Evolutionary conservation across 1,140 invertebrate genomes (phyloP), one percentile per base, ranked within the genome.

Genomic region (Cheumatopsyche charites): DNA sequence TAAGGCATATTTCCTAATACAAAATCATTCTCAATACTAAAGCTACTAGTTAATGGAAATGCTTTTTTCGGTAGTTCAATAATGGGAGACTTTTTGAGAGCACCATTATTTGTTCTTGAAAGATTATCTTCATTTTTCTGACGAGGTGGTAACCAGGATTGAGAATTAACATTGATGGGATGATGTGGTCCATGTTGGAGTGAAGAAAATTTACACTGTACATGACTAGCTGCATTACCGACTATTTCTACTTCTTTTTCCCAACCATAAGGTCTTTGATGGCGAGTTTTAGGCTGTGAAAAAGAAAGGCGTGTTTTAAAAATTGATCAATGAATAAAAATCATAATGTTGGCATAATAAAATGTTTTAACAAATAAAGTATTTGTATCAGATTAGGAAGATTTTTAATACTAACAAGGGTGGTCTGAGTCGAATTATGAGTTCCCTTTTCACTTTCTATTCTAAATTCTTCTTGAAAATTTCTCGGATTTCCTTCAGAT

Each of bases 231-330:
- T 19, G 62, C 12, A 26, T 66, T 70, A 11, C 80, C 82, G 26
- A 41, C 36, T 2, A 41, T 15, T 15, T 70, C 67, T 29, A 58
- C 58, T 1, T 81, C 81, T 77, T 88, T 90, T 75, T 91, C 89
- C 89, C 90, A 91, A 2, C 90, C 90, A 74, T 88, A 91, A 7
- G 90, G 89, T 73, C 90, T 84, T 79, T 90, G 89, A 77, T 91
- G 90, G 67, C 88, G 86, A 11, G 90, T 91, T 82, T 91, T 91
- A 13, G 90, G 90, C 90, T 91, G 81, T 71, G n/a, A n/a, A 84
- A 82, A 77, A 19, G 12, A 45, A 5, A 36, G 26, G 4, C 36
- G 29, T 15, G 29, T 62, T 29, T 11, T 13, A 62, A 29, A n/a
- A n/a, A n/a, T 43, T 43, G 42, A 43, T 7, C 13, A 9, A 13